Evolutionary conservation across 2,888 invertebrate genomes (phyloP).

Genomic region (Acanthoscelides obtectus): DNA sequence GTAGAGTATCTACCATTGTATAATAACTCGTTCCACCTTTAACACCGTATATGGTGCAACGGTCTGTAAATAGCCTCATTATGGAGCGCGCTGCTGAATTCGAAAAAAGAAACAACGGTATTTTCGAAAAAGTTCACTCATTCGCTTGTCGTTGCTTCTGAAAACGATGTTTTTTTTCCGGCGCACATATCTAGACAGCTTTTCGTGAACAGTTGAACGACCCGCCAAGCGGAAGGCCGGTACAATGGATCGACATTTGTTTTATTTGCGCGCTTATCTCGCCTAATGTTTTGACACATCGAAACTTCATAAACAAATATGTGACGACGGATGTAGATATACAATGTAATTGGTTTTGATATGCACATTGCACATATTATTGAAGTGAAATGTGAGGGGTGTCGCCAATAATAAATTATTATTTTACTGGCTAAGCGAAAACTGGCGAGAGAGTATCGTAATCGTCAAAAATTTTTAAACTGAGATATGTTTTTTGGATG

Average conservation of each 20-base stretch:
- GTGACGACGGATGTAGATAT: too few relatives aligned
- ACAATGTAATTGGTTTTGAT: too few relatives aligned
- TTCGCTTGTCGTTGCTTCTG: background rate
- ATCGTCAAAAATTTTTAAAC: too few relatives aligned
- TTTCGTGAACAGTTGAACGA: background rate
- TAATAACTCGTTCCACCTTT: background rate
- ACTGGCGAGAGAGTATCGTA: too few relatives aligned
- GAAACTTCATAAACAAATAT: too few relatives aligned
- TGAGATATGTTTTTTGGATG: too few relatives aligned
- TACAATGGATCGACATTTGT: background rate
- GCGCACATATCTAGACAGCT: background rate
- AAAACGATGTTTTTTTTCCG: background rate
- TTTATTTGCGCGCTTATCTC: too few relatives aligned
- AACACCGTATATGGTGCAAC: background rate
- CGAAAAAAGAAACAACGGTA: background rate
- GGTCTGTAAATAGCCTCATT: background rate
- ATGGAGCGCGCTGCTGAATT: background rate
- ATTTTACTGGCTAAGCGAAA: too few relatives aligned
- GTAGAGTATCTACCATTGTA: background rate
- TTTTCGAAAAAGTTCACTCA: background rate
- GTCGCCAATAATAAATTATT: too few relatives aligned
- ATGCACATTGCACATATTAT: too few relatives aligned
- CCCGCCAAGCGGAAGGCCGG: background rate
- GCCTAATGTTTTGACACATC: background rate
- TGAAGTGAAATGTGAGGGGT: too few relatives aligned